These are phyloP conservation scores for Megaceryle torquata DNA, from an alignment of 2,113 vertebrate genomes.

Conservation along the genomic window DNA sequence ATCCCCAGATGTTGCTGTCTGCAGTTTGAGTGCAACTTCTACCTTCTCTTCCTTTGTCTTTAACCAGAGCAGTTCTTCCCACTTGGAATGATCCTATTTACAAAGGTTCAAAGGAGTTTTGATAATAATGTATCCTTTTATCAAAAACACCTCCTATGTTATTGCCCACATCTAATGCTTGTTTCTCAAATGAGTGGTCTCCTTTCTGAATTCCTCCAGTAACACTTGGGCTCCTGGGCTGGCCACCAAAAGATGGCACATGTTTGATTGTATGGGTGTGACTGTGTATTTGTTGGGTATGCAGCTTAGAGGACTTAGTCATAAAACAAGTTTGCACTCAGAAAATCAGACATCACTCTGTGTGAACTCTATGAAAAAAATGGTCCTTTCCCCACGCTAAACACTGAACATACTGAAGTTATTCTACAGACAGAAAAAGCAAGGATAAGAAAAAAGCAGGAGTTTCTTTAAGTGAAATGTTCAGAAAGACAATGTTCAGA, in stretches of 20 bases:
- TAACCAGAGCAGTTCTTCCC: neutral
- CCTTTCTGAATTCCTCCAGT: neutral
- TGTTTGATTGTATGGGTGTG: rapidly evolving
- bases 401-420: neutral
- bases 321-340: neutral
- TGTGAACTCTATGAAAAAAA: neutral
- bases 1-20: neutral
- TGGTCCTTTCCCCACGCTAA: neutral
- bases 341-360: neutral
- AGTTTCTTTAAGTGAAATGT: neutral
- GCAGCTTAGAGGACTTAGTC: neutral
- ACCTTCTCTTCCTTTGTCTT: neutral
- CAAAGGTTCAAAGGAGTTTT: neutral
- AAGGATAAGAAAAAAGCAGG: neutral
- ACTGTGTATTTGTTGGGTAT: neutral
- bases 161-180: neutral
- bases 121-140: neutral
- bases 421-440: neutral
- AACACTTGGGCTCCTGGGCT: neutral
- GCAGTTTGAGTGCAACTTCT: neutral
- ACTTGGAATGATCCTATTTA: neutral
- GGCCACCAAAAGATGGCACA: rapidly evolving
- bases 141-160: neutral
- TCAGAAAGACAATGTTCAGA: neutral
- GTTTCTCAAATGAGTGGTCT: neutral